Evolutionary conservation across 2,888 invertebrate species (phyloP), one percentile per base, ranked within the genome.

Genomic region (Coelinius sp.): DNA sequence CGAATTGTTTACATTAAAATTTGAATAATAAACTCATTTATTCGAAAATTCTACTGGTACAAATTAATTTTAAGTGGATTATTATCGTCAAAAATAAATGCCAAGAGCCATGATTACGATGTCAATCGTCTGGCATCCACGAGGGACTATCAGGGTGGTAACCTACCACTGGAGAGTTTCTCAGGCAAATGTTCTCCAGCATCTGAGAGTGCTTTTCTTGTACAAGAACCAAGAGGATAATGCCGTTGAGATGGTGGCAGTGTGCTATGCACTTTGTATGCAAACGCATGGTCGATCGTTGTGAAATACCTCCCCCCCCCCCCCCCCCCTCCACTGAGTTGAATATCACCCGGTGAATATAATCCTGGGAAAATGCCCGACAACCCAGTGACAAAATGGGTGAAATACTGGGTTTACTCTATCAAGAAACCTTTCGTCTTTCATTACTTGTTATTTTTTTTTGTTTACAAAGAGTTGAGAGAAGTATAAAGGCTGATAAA

Each of bases 181-280:
- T 22, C 35, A 53, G 56, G 56, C 41, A 71, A 68, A 70, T 56
- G 70, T 68, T 72, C 72, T 66, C 64, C 66, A n/a, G n/a, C n/a
- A 56, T 52, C 59, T 70, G 72, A 71, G 59, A 66, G 17, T 52
- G 52, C 53, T 24, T n/a, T 12, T n/a, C 56, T 17, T 14, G 56
- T 27, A 59, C 14, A 12, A 31, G 56, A 59, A 14, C 17, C 1
- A 4, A 35, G 59, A 49, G 76, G 74, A 77, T 77, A 79, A 76
- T 77, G 74, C 75, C 69, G 70, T 25, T 59, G 75, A 71, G 70
- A 70, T 66, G 53, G 24, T 71, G 65, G 46, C 44, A 12, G 63
- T 56, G 68, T 67, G 56, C 75, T 66, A 77, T 79, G 78, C 77
- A 77, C 77, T 79, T 77, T 79, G 76, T 76, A 79, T 79, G 79